A percentile compares a stretch with the other conserved stretches of the same genome.
These are phyloP conservation scores for Bombyx huttoni DNA, from an alignment of 2,888 invertebrate genomes.

Conservation along the genomic window DNA sequence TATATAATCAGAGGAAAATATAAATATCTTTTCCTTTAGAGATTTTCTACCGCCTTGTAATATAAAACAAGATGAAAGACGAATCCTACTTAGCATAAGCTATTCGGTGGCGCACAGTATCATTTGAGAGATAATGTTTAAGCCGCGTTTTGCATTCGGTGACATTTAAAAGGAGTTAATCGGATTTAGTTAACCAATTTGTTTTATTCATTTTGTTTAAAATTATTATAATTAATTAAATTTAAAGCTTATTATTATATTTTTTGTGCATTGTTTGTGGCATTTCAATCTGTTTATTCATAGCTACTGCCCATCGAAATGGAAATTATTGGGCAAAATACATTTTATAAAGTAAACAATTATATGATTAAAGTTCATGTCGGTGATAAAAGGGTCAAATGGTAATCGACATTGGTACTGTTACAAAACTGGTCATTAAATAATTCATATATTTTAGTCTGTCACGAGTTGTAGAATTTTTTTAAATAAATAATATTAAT, in stretches of 20 bases:
- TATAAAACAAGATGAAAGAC: conserved; percentile 43
- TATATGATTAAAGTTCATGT: too few relatives aligned
- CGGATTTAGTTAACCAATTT: neutral
- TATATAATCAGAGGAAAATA: conserved; percentile 13
- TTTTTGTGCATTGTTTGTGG: too few relatives aligned
- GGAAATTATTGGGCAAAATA: too few relatives aligned
- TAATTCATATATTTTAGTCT: too few relatives aligned
- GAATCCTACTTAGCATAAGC: conserved; percentile 46
- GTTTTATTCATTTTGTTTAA: neutral
- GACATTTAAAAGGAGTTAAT: conserved; percentile 16
- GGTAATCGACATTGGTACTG: too few relatives aligned
- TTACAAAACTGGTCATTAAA: too few relatives aligned
- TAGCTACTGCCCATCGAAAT: too few relatives aligned
- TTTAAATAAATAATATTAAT: too few relatives aligned
- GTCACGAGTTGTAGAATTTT: too few relatives aligned
- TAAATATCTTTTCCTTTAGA: conserved; percentile 18
- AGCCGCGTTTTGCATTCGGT: conserved; percentile 23
- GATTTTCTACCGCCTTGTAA: conserved; percentile 29
- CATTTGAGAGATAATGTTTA: conserved; percentile 24
- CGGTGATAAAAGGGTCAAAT: too few relatives aligned
- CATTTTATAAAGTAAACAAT: too few relatives aligned
- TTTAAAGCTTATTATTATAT: neutral
- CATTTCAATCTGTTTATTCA: too few relatives aligned
- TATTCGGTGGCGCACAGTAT: conserved; percentile 25
- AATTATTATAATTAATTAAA: neutral